Evolutionary conservation across 1,140 invertebrate genomes (phyloP), one percentile per base, ranked within the genome.

Genomic region (Agrypnia vestita): DNA sequence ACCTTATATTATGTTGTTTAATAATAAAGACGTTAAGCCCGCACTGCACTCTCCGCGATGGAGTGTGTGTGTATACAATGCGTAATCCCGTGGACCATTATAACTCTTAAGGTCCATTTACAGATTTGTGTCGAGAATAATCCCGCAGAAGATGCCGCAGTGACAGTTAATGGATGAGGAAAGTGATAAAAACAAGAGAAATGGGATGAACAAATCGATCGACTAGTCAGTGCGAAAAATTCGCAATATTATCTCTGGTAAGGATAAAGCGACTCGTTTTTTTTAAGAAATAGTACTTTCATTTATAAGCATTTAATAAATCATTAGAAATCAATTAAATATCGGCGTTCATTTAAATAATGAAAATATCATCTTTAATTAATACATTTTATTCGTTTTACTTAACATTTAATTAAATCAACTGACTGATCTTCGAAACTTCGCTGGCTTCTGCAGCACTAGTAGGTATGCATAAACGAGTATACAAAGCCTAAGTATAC

Each of bases 111-210:
- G 76, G 64, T 78, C 76, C 76, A 78, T 78, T 78, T 78, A 78
- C 64, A 78, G 76, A 78, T 78, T 78, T 78, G 76, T 78, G 67
- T 78, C 76, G 21, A 17, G 55, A 67, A 71, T 78, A 78, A 78
- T 78, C 76, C 64, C 53, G 17, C 64, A 13, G 6, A 35, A 78
- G 76, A 71, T 35, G 51, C 17, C 19, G 25, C 21, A 25, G 64
- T 78, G 62, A 78, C 76, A 78, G 62, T 15, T 21, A 67, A 72
- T 21, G 25, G 55, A 10, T 7, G 15, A 43, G 21, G 44, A 61
- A 35, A 35, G 25, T 35, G 25, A 35, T 35, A 35, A 15, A 75
- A 56, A 73, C 19, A 75, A 61, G n/a, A 61, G 19, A 75, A 75
- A 55, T 53, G 15, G 19, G 53, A 17, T 13, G 15, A 71, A 71